A percentile compares a stretch with the other conserved stretches of the same genome.
phyloP scores from a whole-genome alignment of 2,888 invertebrate genomes.

The Hecatera dysodea region DNA sequence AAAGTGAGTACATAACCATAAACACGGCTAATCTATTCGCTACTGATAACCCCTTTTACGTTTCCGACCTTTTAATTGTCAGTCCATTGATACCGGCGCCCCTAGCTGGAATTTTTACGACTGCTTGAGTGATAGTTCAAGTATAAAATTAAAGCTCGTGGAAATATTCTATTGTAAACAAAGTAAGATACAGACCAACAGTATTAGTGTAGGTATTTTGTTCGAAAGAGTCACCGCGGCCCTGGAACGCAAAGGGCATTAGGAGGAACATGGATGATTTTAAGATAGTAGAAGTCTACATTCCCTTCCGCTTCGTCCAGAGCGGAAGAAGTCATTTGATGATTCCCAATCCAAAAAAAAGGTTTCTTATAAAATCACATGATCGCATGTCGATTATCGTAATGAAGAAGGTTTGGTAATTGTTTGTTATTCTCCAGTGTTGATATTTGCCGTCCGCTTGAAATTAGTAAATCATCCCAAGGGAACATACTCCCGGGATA shows the following conservation, averaged over 20 bases:
- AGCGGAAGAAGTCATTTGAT: no score
- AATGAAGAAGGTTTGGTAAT: neutral
- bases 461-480: no score
- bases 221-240: no score
- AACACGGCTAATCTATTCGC: constrained; percentile 33
- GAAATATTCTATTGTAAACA: constrained; percentile 19
- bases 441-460: no score
- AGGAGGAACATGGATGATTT: no score
- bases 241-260: no score
- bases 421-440: neutral
- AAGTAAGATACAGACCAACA: neutral
- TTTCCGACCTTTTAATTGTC: constrained; percentile 48
- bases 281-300: no score
- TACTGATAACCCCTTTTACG: constrained; percentile 50
- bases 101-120: constrained; percentile 31
- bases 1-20: constrained; percentile 6
- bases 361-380: neutral
- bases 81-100: constrained; percentile 33
- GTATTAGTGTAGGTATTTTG: no score
- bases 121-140: neutral
- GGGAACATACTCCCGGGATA: no score
- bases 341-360: no score
- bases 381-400: neutral
- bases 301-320: no score
- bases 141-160: constrained; percentile 10